These are phyloP conservation scores for Lepidochrysops patricia DNA, from an alignment of 2,888 invertebrate genomes.

Conservation along the genomic window DNA sequence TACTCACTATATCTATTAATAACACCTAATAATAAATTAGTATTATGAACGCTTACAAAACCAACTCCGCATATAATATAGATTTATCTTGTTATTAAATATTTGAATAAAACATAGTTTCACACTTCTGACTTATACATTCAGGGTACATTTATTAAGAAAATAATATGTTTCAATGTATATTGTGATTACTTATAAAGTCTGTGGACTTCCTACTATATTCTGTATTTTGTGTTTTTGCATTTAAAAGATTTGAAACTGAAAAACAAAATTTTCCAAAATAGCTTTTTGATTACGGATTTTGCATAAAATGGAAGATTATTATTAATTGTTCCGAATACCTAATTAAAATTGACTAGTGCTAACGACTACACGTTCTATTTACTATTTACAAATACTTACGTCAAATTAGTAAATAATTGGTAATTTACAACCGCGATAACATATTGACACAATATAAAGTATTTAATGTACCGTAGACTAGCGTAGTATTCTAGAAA, in stretches of 20 bases:
- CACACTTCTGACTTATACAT: neutral
- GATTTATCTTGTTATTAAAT: neutral
- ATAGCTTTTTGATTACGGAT: too few species aligned
- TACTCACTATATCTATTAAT: neutral
- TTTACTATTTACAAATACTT: neutral
- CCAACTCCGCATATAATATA: neutral
- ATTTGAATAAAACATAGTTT: constrained; percentile 3
- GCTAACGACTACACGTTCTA: neutral
- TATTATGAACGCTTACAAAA: neutral
- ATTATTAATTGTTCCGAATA: neutral
- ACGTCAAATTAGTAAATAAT: constrained; percentile 5
- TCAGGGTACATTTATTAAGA: neutral
- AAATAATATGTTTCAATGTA: neutral
- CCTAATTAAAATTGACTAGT: neutral
- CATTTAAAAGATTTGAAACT: too few species aligned
- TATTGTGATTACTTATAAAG: neutral
- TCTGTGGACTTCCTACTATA: neutral
- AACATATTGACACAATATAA: too few species aligned
- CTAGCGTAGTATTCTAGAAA: too few species aligned
- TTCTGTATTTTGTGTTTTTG: neutral
- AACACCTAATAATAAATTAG: neutral
- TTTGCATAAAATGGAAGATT: too few species aligned
- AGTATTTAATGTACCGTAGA: too few species aligned
- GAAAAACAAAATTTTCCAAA: too few species aligned
- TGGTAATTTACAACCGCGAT: constrained; percentile 13